These are phyloP conservation scores for Drosophila novamexicana DNA, from an alignment of 1,140 invertebrate genomes.

Conservation along the genomic window DNA sequence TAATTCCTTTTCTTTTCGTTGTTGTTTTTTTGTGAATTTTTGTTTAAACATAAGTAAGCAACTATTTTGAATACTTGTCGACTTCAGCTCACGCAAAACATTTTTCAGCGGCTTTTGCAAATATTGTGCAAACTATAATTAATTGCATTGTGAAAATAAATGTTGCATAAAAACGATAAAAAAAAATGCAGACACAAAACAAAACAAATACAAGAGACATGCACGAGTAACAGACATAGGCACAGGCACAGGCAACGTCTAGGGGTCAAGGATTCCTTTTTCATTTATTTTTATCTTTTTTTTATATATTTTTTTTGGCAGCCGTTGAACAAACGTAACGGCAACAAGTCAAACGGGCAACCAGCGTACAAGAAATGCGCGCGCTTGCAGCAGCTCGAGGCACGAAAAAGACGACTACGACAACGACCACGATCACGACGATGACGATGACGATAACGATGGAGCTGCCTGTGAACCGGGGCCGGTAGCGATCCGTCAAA, in stretches of 20 bases:
- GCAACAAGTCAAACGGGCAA: slow-evolving; percentile 16
- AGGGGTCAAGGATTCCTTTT: slow-evolving; percentile 7
- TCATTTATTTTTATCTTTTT: not conserved
- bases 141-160: slow-evolving; percentile 2
- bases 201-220: slow-evolving; percentile 2
- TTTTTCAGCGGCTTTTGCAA: slow-evolving; percentile 22
- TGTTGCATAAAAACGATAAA: slow-evolving; percentile 17
- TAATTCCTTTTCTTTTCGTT: slow-evolving; percentile 1
- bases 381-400: slow-evolving; percentile 28
- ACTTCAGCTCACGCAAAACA: slow-evolving; percentile 22
- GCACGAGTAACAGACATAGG: slow-evolving; percentile 2
- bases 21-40: not conserved
- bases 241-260: not conserved
- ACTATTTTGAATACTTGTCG: slow-evolving; percentile 22
- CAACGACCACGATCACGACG: not conserved
- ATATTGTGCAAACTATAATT: slow-evolving; percentile 16
- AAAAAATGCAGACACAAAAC: slow-evolving; percentile 11
- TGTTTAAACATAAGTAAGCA: not conserved
- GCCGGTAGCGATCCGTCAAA: slow-evolving; percentile 47
- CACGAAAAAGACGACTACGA: slow-evolving; percentile 2
- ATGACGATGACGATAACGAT: not conserved
- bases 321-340: slow-evolving; percentile 7
- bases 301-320: slow-evolving; percentile 3
- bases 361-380: slow-evolving; percentile 13
- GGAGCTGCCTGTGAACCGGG: slow-evolving; percentile 20